These are phyloP conservation scores for Odontocerum albicorne DNA, from an alignment of 2,888 invertebrate species.

Conservation along the genomic window DNA sequence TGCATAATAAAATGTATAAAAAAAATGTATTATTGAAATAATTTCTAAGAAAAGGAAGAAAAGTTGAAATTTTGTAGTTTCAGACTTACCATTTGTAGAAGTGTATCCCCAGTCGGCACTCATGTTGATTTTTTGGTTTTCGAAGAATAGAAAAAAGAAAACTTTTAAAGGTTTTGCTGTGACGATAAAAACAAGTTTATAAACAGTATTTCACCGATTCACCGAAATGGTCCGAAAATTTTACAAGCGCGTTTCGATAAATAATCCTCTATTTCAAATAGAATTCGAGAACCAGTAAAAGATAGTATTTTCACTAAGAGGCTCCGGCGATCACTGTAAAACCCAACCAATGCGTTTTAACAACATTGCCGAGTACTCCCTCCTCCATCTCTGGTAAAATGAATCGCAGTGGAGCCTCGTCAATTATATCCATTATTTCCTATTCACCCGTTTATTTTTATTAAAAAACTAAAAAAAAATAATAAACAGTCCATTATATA, in stretches of 20 bases:
- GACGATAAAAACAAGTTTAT: too few relatives aligned
- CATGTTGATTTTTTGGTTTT: slow-evolving; percentile 42
- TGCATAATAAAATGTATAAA: too few relatives aligned
- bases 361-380: slow-evolving; percentile 25
- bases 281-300: too few relatives aligned
- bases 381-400: slow-evolving; percentile 34
- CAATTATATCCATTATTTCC: background rate
- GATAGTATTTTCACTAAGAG: slow-evolving; percentile 15
- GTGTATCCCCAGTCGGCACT: slow-evolving; percentile 64
- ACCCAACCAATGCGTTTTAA: slow-evolving; percentile 23
- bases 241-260: too few relatives aligned
- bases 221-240: too few relatives aligned
- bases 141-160: background rate
- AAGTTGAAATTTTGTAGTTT: slow-evolving; percentile 35
- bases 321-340: slow-evolving; percentile 22
- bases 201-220: too few relatives aligned
- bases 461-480: background rate
- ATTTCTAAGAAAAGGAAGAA: slow-evolving; percentile 10
- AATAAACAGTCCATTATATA: too few relatives aligned
- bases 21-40: background rate
- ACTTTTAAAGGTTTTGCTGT: too few relatives aligned
- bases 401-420: slow-evolving; percentile 19
- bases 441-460: background rate
- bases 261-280: too few relatives aligned
- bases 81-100: slow-evolving; percentile 59